phyloP scores from a whole-genome alignment of 2,888 invertebrate species.

The Dynastes tityus region DNA sequence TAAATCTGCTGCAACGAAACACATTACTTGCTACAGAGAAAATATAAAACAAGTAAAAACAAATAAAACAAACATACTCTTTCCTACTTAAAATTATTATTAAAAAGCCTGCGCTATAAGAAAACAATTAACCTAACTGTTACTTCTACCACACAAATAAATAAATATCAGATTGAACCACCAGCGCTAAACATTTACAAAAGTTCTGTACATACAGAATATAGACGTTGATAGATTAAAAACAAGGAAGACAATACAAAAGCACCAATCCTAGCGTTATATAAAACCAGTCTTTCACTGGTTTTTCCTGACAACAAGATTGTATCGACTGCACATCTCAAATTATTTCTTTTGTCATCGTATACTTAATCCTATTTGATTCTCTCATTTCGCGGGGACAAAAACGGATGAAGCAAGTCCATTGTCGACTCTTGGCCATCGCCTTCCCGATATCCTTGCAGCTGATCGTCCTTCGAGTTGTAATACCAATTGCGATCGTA shows the following conservation, averaged over 20 bases:
- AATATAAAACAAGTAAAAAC: not conserved
- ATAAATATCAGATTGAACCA: no score
- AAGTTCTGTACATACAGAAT: no score
- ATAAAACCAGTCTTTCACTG: not conserved
- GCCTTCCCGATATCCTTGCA: constrained; percentile 47
- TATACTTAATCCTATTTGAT: constrained; percentile 36
- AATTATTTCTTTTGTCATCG: not conserved
- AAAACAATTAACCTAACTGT: no score
- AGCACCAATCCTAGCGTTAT: not conserved
- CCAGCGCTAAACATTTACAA: no score
- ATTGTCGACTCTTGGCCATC: constrained; percentile 51
- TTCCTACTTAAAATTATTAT: no score
- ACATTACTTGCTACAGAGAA: not conserved
- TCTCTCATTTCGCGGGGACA: constrained; percentile 48
- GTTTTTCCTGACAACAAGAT: not conserved
- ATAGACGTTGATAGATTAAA: not conserved
- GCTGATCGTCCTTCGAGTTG: constrained; percentile 54
- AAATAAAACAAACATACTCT: no score
- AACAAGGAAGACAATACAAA: not conserved
- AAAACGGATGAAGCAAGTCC: constrained; percentile 51
- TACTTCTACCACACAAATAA: no score
- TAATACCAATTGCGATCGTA: constrained; percentile 65
- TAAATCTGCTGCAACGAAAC: no score
- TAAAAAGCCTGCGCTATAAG: no score
- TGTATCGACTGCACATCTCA: not conserved